Base-by-base conservation (phyloP, 1,140 invertebrate species). In the Linepithema humile region DNA sequence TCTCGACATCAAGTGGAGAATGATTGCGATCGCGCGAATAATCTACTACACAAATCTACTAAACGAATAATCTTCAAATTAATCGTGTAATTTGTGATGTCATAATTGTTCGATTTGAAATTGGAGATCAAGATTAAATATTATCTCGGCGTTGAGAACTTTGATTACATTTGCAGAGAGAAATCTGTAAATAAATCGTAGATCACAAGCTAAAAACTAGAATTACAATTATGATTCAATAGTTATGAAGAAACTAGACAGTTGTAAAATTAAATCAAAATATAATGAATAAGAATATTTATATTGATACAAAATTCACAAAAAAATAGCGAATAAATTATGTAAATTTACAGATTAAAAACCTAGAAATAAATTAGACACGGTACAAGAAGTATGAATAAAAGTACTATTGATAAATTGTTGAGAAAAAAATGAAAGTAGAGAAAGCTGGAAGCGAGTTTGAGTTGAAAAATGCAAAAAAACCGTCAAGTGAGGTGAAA, bases 191-290 rank as follows among this genome's bases (percentile, higher is more conserved):
- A 35, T 35, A 20, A 20, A 12, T 9, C 20, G 20, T 15, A 20
- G n/a, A 20, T n/a, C 20, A 62, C 35, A 23, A 65, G 3, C 12
- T 7, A 50, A 32, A 20, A n/a, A n/a, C n/a, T n/a, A n/a, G n/a
- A n/a, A n/a, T n/a, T n/a, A n/a, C n/a, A n/a, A n/a, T n/a, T n/a
- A n/a, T n/a, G n/a, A n/a, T n/a, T n/a, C n/a, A n/a, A n/a, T n/a
- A 55, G 12, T 17, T 73, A 10, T 17, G 0, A 26, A 40, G 15
- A 32, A 50, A 12, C 43, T 40, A 20, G 15, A n/a, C 3, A 57
- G 57, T 26, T 64, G 17, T 9, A 65, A 77, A 29, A 75, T 35
- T n/a, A n/a, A n/a, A n/a, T n/a, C n/a, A n/a, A n/a, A n/a, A n/a
- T n/a, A n/a, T n/a, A n/a, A n/a, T n/a, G n/a, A n/a, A n/a, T n/a